Percentiles rank a stretch among this genome's conserved stretches.
Conservation (phyloP, 2,113 vertebrate genomes). For the Petroica traversi region DNA sequence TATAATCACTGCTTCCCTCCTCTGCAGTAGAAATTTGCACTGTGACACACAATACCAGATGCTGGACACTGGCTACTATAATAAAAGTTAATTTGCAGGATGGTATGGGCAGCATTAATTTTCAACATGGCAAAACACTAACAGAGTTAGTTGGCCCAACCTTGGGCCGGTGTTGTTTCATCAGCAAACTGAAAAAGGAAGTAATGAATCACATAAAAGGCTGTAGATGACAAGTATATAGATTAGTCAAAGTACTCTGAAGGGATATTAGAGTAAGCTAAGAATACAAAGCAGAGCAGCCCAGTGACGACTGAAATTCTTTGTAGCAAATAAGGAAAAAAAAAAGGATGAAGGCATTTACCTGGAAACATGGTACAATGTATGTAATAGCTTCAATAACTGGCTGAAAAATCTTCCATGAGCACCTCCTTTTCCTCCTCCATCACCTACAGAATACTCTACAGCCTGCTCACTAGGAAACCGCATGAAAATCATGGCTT, state of each 20-base stretch:
- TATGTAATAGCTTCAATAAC: not conserved
- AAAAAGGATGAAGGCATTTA: not conserved
- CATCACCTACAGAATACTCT: not conserved
- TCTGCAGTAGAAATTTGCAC: not conserved
- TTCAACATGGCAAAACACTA: not conserved
- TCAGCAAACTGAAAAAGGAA: conserved; percentile 43
- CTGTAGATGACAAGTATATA: not conserved
- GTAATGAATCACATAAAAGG: conserved; percentile 3
- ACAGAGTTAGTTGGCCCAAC: not conserved
- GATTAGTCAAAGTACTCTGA: not conserved
- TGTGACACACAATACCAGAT: not conserved
- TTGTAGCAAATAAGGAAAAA: not conserved
- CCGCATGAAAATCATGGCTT: not conserved
- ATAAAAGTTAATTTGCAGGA: conserved; percentile 54
- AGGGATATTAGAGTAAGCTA: not conserved
- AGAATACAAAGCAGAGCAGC: not conserved
- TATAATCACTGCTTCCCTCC: not conserved
- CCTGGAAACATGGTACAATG: not conserved
- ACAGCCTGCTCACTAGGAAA: not conserved
- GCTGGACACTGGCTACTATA: conserved; percentile 35
- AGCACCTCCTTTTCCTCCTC: fast-evolving
- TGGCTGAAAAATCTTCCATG: not conserved
- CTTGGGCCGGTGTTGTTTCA: conserved; percentile 10
- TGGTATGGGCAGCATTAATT: not conserved
- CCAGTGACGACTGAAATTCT: not conserved